Evolutionary conservation across 1,140 invertebrate species (phyloP).

Genomic region (Carposina sasakii): DNA sequence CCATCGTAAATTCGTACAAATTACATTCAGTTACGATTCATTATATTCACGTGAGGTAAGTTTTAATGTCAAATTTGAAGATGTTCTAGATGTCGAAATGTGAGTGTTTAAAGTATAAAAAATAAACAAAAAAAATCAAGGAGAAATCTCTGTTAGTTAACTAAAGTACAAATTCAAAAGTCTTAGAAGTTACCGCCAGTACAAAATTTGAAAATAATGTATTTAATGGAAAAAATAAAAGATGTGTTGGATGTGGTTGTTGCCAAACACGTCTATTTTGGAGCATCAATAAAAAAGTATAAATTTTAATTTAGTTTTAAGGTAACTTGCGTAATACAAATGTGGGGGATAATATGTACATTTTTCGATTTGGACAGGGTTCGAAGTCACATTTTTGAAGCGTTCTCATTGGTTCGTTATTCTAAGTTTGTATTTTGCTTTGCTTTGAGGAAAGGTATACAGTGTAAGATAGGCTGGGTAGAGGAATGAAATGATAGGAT

Average conservation of each 20-base stretch:
- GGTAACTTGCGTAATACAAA: neutral
- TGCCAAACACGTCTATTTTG: constrained; percentile 69
- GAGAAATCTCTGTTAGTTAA: constrained; percentile 59
- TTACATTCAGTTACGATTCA: constrained; percentile 31
- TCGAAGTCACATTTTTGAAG: no score
- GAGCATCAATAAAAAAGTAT: constrained; percentile 52
- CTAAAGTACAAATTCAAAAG: constrained; percentile 72
- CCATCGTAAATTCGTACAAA: no score
- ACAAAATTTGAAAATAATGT: constrained; percentile 71
- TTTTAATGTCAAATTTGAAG: constrained; percentile 51
- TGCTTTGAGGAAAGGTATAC: constrained; percentile 23
- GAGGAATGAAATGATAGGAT: constrained; percentile 21
- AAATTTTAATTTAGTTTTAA: constrained; percentile 46
- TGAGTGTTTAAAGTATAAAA: constrained; percentile 35
- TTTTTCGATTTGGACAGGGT: no score
- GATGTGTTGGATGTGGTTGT: constrained; percentile 62
- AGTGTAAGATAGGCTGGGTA: constrained; percentile 23
- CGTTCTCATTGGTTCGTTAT: no score
- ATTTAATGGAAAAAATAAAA: constrained; percentile 35
- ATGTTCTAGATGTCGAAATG: constrained; percentile 44
- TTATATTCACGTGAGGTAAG: constrained; percentile 40
- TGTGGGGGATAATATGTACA: neutral
- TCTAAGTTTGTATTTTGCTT: no score
- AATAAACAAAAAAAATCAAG: constrained; percentile 40
- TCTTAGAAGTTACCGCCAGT: constrained; percentile 69